Conservation (phyloP, 2,797 vertebrate genomes). For the Centropyge bicolor region DNA sequence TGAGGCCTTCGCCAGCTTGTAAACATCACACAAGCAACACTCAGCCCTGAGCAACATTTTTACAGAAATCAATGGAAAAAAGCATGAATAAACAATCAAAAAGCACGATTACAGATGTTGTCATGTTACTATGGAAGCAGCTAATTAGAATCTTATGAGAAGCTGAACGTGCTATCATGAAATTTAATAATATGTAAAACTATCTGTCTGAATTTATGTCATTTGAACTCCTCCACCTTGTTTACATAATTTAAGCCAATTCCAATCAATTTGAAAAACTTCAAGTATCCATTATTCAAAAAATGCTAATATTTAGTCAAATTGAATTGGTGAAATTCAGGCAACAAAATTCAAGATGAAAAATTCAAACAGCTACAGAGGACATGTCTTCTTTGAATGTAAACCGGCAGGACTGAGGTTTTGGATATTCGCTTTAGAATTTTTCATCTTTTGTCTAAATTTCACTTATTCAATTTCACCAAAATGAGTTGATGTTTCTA, state of each 20-base stretch:
- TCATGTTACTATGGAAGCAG: background rate
- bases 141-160: background rate
- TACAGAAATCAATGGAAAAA: constrained; percentile 11
- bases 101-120: background rate
- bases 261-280: background rate
- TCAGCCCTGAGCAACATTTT: background rate
- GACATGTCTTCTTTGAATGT: too few species aligned
- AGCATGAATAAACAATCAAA: background rate
- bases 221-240: background rate
- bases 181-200: background rate
- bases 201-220: background rate
- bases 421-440: too few species aligned
- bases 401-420: too few species aligned
- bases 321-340: background rate
- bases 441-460: too few species aligned
- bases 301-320: background rate
- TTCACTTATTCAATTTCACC: too few species aligned
- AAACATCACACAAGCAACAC: constrained; percentile 13
- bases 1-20: background rate
- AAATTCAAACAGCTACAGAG: background rate
- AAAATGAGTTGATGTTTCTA: too few species aligned
- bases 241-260: background rate
- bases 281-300: background rate
- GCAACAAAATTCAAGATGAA: background rate
- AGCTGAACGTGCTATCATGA: background rate